Conservation (phyloP, 2,113 vertebrate species). For the Proterorhinus semilunaris region DNA sequence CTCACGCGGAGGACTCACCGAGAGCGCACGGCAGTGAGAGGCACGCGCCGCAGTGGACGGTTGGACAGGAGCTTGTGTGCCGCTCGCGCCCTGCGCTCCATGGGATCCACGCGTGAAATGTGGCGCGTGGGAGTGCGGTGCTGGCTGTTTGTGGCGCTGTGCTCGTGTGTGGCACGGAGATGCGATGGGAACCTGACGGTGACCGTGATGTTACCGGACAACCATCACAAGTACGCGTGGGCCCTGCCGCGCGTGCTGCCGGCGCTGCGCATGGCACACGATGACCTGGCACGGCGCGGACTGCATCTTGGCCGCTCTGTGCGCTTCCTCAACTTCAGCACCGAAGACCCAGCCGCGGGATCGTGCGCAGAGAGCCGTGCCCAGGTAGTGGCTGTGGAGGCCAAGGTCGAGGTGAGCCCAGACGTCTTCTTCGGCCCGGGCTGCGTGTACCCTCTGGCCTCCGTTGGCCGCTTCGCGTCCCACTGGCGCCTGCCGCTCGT, state of each 20-base stretch:
- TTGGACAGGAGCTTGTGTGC: slow-evolving; percentile 9
- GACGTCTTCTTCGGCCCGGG: slow-evolving; percentile 94
- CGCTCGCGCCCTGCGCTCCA: slow-evolving; percentile 31
- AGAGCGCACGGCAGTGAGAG: not conserved
- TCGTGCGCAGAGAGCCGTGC: slow-evolving; percentile 91
- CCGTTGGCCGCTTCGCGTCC: slow-evolving; percentile 91
- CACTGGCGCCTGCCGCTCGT: slow-evolving; percentile 93
- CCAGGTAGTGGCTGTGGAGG: slow-evolving; percentile 91
- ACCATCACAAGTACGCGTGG: slow-evolving; percentile 91
- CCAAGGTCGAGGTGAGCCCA: slow-evolving; percentile 89
- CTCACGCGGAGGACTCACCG: not conserved
- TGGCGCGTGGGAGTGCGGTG: slow-evolving; percentile 61
- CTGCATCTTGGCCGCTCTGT: slow-evolving; percentile 79
- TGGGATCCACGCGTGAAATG: slow-evolving; percentile 44
- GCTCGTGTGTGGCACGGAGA: slow-evolving; percentile 50
- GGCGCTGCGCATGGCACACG: slow-evolving; percentile 89
- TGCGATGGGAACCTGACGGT: slow-evolving; percentile 81
- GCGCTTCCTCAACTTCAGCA: slow-evolving; percentile 86
- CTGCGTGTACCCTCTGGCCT: slow-evolving; percentile 91
- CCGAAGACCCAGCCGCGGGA: slow-evolving; percentile 85
- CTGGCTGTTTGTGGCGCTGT: slow-evolving; percentile 56
- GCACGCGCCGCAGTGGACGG: slow-evolving; percentile 9
- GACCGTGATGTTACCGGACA: slow-evolving; percentile 91
- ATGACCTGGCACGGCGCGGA: slow-evolving; percentile 78
- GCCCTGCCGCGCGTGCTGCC: slow-evolving; percentile 91